Evolutionary conservation across 2,888 invertebrate genomes (phyloP).

Genomic region (Phalera bucephala): DNA sequence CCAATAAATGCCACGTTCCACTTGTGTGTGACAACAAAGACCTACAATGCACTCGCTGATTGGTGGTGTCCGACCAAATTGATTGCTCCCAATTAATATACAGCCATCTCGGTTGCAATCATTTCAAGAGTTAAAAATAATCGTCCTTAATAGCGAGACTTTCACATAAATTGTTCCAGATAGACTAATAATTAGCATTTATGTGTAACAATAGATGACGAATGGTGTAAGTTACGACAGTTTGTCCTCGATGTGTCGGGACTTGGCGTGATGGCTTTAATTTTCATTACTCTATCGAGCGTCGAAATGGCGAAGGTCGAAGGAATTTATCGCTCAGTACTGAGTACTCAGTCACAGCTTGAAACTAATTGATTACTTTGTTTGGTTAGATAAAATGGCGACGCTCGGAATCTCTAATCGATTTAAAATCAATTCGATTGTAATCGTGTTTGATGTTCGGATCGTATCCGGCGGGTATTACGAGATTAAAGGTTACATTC

Average conservation of each 20-base stretch:
- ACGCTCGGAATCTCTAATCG: conserved; percentile 19
- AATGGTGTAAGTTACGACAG: conserved; percentile 12
- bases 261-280: conserved; percentile 17
- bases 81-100: background rate
- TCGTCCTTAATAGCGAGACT: background rate
- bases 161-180: background rate
- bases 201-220: conserved; percentile 23
- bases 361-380: conserved; percentile 2
- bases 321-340: conserved; percentile 4
- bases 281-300: conserved; percentile 31
- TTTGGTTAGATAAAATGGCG: conserved; percentile 7
- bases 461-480: conserved; percentile 24
- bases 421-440: conserved; percentile 28
- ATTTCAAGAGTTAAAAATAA: too few species aligned
- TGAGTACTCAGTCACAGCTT: conserved; percentile 1
- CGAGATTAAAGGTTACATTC: conserved; percentile 27
- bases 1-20: too few species aligned
- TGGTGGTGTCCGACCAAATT: background rate
- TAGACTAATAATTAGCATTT: conserved; percentile 9
- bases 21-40: too few species aligned
- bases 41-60: background rate
- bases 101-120: background rate
- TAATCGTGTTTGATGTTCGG: conserved; percentile 25
- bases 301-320: conserved; percentile 8
- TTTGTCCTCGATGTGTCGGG: conserved; percentile 14